These are phyloP conservation scores for Xestia ashworthii DNA, from an alignment of 2,888 invertebrate genomes.

Conservation along the genomic window DNA sequence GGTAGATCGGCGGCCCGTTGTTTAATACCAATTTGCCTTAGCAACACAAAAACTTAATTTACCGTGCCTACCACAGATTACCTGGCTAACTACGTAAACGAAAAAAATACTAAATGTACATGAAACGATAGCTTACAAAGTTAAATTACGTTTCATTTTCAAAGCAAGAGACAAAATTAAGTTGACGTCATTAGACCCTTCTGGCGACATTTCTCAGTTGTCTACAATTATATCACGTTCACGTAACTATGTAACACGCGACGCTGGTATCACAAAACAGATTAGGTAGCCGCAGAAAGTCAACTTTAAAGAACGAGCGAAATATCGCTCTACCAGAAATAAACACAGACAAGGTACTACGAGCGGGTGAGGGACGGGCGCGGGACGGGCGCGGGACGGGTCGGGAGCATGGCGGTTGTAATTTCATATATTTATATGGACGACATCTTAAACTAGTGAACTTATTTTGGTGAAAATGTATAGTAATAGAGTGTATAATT, in stretches of 20 bases:
- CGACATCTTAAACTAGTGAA: too few species aligned
- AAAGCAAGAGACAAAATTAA: slow-evolving; percentile 37
- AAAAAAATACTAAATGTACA: background rate
- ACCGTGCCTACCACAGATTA: background rate
- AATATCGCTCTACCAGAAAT: background rate
- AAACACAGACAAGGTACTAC: too few species aligned
- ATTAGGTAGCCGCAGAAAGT: background rate
- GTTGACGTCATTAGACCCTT: slow-evolving; percentile 36
- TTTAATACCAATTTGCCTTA: slow-evolving; percentile 24
- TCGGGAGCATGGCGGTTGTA: too few species aligned
- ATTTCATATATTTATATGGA: too few species aligned
- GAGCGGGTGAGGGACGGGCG: too few species aligned
- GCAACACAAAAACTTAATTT: slow-evolving; percentile 17
- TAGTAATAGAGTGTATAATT: background rate
- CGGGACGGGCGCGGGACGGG: too few species aligned
- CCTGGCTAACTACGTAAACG: background rate
- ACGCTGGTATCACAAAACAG: background rate
- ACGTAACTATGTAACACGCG: slow-evolving; percentile 27
- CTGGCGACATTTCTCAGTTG: slow-evolving; percentile 38
- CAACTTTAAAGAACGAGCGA: background rate
- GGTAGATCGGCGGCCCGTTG: background rate
- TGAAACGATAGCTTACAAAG: slow-evolving; percentile 8
- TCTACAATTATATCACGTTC: slow-evolving; percentile 49
- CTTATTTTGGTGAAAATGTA: too few species aligned
- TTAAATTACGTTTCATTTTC: slow-evolving; percentile 27